phyloP scores from a whole-genome alignment of 2,888 invertebrate species.

The Polyommatus iphigenia region DNA sequence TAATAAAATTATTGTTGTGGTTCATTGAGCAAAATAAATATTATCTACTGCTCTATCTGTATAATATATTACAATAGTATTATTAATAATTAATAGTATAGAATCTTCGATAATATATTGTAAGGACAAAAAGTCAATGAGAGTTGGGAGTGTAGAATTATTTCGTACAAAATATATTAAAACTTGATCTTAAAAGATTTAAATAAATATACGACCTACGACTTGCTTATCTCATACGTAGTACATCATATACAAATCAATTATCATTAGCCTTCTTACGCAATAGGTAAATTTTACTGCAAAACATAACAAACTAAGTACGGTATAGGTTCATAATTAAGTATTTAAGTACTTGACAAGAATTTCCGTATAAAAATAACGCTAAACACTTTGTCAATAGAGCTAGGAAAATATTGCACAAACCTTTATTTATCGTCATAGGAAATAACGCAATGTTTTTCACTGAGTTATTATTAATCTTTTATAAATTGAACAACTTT shows the following conservation, averaged over 20 bases:
- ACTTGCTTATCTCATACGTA: not conserved
- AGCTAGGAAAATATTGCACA: not conserved
- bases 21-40: not conserved
- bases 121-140: not conserved
- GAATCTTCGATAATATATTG: not conserved
- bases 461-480: not conserved
- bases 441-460: not conserved
- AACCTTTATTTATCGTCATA: not conserved
- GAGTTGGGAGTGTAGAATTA: not conserved
- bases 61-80: not conserved
- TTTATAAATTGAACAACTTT: no score
- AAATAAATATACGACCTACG: slow-evolving; percentile 5
- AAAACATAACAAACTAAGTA: not conserved
- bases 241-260: not conserved
- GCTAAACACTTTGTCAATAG: not conserved
- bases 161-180: not conserved
- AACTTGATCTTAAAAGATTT: not conserved
- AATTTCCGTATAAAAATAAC: no score
- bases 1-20: not conserved
- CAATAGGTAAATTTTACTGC: not conserved
- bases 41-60: not conserved
- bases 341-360: no score
- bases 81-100: no score
- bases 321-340: not conserved
- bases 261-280: not conserved